Evolutionary conservation across 2,888 invertebrate genomes (phyloP).

Genomic region (Biston betularia): DNA sequence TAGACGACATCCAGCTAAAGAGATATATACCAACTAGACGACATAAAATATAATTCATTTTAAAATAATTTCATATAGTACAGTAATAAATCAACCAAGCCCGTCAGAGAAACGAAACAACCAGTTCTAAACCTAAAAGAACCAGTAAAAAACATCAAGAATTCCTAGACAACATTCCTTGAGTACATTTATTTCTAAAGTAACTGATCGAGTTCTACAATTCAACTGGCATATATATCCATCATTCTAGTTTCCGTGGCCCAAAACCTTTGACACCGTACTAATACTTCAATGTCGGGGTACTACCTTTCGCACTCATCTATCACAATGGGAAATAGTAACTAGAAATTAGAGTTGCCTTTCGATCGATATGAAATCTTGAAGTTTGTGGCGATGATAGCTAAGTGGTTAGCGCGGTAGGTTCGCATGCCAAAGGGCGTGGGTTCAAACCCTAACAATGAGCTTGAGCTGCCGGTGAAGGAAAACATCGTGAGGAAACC

Average conservation of each 20-base stretch:
- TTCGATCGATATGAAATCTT: slow-evolving; percentile 2
- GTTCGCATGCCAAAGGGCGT: too few species aligned
- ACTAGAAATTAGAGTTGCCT: slow-evolving; percentile 8
- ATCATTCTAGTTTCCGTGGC: slow-evolving; percentile 22
- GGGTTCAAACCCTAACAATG: too few species aligned
- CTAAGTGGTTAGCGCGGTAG: too few species aligned
- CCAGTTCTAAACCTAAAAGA: slow-evolving; percentile 1
- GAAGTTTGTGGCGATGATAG: too few species aligned
- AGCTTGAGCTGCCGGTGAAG: too few species aligned
- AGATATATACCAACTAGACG: not conserved
- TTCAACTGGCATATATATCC: slow-evolving; percentile 29
- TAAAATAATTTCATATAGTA: not conserved
- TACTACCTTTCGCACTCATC: slow-evolving; percentile 32
- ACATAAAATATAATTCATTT: not conserved
- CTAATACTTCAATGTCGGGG: slow-evolving; percentile 36
- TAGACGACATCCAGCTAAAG: not conserved
- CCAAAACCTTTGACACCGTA: slow-evolving; percentile 34
- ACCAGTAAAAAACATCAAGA: slow-evolving; percentile 12
- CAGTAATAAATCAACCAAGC: not conserved
- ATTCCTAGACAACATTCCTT: slow-evolving; percentile 22
- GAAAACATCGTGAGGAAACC: too few species aligned
- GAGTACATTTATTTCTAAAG: slow-evolving; percentile 8
- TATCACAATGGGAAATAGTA: slow-evolving; percentile 18
- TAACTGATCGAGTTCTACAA: slow-evolving; percentile 27
- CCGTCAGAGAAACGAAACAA: not conserved